phyloP scores from a whole-genome alignment of 2,888 invertebrate species.

The Cecidostiba fungosa region DNA sequence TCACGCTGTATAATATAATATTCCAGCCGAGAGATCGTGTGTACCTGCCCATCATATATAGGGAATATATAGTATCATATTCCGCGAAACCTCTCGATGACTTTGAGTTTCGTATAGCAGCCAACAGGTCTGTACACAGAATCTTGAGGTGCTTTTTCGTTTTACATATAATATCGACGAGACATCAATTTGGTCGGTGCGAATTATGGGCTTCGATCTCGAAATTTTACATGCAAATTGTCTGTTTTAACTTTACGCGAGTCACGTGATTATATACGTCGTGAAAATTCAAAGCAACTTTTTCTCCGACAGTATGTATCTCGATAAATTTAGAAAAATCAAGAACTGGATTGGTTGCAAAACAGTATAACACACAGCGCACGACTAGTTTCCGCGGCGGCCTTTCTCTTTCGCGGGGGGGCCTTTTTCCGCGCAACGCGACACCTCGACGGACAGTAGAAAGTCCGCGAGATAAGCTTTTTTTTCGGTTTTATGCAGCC shows the following conservation, averaged over 20 bases:
- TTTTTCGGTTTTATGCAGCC: neutral
- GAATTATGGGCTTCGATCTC: too few species aligned
- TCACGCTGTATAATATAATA: constrained; percentile 27
- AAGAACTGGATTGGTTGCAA: neutral
- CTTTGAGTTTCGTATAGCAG: constrained; percentile 52
- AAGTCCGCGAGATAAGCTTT: constrained; percentile 49
- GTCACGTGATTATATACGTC: constrained; percentile 26
- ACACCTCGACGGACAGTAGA: constrained; percentile 32
- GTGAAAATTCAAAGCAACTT: neutral
- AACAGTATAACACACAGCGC: neutral
- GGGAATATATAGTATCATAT: constrained; percentile 39
- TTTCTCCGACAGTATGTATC: neutral
- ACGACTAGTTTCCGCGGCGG: constrained; percentile 32
- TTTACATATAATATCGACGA: too few species aligned
- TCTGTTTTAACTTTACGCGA: too few species aligned
- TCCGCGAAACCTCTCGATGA: constrained; percentile 59
- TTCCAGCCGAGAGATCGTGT: neutral
- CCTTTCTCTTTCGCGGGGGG: constrained; percentile 54
- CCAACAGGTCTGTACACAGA: too few species aligned
- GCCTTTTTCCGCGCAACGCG: constrained; percentile 7
- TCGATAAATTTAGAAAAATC: neutral
- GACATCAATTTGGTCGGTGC: neutral
- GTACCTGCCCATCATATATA: neutral
- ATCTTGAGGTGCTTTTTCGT: too few species aligned
- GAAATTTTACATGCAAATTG: too few species aligned